Base-by-base conservation (phyloP, 2,888 invertebrate genomes). In the Azorinus chamasolen region DNA sequence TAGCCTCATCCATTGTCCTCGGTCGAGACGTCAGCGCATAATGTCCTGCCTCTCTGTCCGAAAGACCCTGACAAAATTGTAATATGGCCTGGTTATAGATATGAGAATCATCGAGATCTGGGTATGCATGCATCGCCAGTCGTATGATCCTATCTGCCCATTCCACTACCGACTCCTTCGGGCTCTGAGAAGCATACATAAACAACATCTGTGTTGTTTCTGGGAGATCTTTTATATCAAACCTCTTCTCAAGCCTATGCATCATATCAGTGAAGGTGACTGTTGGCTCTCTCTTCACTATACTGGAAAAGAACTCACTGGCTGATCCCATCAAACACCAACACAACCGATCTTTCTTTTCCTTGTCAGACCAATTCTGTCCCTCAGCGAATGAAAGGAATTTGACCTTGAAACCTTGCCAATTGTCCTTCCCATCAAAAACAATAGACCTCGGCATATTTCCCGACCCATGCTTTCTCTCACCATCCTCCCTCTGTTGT, bases 1-100 rank as follows among this genome's bases (percentile, higher is more conserved):
- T 27, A 3, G 74, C 73, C 18, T 65, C 46, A 41, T 66, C 73
- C 73, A 73, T 61, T 20, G 27, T 22, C 10, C 32, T n/a, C 4
- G 62, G 66, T 14, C 61, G 32, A 12, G 32, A 50, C 16, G 37
- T 62, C 2, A 48, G 16, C 12, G 62, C 62, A 50, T 50, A 48
- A 10, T 48, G 32, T 1, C 62, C 62, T 6, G 62, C 62, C 4
- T 62, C 46, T 37, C 37, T 48, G 39, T 62, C 62, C 5, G 27
- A 18, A 50, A 37, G 50, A 14, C 62, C 62, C 12, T 62, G 62
- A 51, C 62, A 62, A 50, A 62, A 62, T 20, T 41, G 14, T n/a
- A 62, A 22, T 10, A 62, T 46, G 16, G 62, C 51, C 24, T 62
- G 62, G 18, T 20, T 62, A 24, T 62, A 48, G 10, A 62, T 62